Percentiles rank a stretch among this genome's conserved stretches.
phyloP scores from a whole-genome alignment of 2,113 vertebrate genomes.

The Carettochelys insculpta region DNA sequence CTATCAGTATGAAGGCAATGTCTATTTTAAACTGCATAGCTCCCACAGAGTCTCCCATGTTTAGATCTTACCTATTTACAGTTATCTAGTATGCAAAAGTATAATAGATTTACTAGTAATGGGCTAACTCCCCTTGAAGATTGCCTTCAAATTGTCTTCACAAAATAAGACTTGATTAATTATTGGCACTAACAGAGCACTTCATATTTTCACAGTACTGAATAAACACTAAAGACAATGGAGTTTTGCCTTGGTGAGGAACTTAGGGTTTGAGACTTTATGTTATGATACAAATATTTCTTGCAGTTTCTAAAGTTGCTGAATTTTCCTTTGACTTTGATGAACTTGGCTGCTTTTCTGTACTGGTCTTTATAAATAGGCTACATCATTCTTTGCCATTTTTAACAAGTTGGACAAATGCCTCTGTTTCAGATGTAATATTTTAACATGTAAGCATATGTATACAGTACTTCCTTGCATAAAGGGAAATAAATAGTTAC shows the following conservation, averaged over 20 bases:
- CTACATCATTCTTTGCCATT: conserved; percentile 15
- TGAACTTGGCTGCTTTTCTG: neutral
- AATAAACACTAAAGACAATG: neutral
- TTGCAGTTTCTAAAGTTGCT: neutral
- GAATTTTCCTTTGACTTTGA: neutral
- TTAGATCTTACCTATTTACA: conserved; percentile 48
- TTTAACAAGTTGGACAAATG: neutral
- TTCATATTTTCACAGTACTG: neutral
- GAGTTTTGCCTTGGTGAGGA: neutral
- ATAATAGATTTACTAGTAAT: conserved; percentile 37
- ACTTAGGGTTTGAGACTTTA: neutral
- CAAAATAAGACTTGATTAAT: neutral
- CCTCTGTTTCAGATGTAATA: neutral
- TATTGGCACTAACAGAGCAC: neutral
- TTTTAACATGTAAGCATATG: neutral
- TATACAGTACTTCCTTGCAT: conserved; percentile 1
- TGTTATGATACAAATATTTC: neutral
- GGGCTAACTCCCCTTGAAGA: neutral
- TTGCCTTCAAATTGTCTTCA: conserved; percentile 8
- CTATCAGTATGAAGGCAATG: conserved; percentile 48
- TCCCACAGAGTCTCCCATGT: conserved; percentile 46
- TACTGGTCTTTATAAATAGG: neutral
- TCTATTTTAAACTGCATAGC: conserved; percentile 42
- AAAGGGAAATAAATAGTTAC: neutral
- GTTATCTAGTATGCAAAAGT: neutral